Percentiles rank a stretch among this genome's conserved stretches.
Conservation (phyloP, 2,888 invertebrate species). For the Epiblema foenella region DNA sequence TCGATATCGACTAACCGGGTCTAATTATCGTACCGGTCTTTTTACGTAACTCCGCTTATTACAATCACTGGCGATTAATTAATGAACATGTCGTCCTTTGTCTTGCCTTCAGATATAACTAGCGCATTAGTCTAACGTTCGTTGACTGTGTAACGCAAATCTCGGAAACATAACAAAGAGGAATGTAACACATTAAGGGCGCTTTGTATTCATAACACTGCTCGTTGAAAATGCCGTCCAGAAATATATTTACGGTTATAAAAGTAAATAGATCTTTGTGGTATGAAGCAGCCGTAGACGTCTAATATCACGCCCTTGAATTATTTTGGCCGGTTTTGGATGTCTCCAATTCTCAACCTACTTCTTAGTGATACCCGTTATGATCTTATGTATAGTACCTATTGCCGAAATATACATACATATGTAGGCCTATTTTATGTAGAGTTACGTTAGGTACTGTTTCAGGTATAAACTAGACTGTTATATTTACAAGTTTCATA, state of each 20-base stretch:
- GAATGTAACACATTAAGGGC: slow-evolving; percentile 49
- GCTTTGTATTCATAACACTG: slow-evolving; percentile 51
- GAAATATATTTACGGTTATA: slow-evolving; percentile 45
- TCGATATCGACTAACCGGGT: neutral
- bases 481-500: neutral
- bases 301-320: neutral
- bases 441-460: too few relatives aligned
- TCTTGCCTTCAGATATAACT: neutral
- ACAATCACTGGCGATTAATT: slow-evolving; percentile 2
- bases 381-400: too few relatives aligned
- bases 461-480: too few relatives aligned
- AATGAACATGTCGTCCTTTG: slow-evolving; percentile 15
- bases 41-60: slow-evolving; percentile 7
- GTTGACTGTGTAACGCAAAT: slow-evolving; percentile 28
- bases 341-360: neutral
- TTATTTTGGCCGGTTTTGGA: neutral
- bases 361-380: too few relatives aligned
- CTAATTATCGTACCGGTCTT: neutral
- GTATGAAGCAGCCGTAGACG: neutral
- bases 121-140: slow-evolving; percentile 9
- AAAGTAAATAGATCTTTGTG: slow-evolving; percentile 11
- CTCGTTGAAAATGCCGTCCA: slow-evolving; percentile 47
- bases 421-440: too few relatives aligned
- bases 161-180: slow-evolving; percentile 46
- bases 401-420: too few relatives aligned